Base-by-base conservation (phyloP, 2,888 invertebrate species). In the Mythimna vitellina region DNA sequence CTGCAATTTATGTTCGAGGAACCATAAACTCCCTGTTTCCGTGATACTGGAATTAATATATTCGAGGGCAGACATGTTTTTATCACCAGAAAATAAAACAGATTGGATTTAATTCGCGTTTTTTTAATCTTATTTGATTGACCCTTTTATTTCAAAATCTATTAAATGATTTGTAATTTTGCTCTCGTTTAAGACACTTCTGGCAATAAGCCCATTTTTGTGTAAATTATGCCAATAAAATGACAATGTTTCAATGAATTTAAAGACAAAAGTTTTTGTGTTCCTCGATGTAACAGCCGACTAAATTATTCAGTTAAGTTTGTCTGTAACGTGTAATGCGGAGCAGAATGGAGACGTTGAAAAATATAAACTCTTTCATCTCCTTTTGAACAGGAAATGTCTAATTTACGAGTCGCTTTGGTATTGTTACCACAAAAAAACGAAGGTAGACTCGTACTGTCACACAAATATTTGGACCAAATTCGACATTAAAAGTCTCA, bases 301-400 rank as follows among this genome's bases (percentile, higher is more conserved):
- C 12, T 49, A 58, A 79, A 63, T 73, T 70, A 70, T 70, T 65
- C n/a, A 57, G 54, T 63, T 61, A 73, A 79, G 20, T 65, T 70
- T 65, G 20, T 49, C 8, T 62, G 60, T 22, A 71, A 58, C 57
- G 29, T 64, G 58, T 62, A 61, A 80, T 29, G 29, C 29, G 3
- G 3, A 3, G 57, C 42, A 74, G 79, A 84, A 85, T 82, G 65
- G 76, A 84, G 85, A 88, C 85, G 89, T 84, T 90, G 87, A 91
- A 90, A 89, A 89, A 91, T 89, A 89, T 88, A 89, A 82, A 66
- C 72, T 86, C 91, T 94, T 93, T 92, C 89, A 93, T 92, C 91
- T 91, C 86, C 76, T 82, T 85, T 83, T 82, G 73, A 89, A 84
- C 91, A 92, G 93, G 93, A 93, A 92, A 88, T 86, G 88, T 87